Percentiles rank a stretch among this genome's conserved stretches.
Evolutionary conservation across 2,888 invertebrate genomes (phyloP).

Genomic region (Drosophila robusta): DNA sequence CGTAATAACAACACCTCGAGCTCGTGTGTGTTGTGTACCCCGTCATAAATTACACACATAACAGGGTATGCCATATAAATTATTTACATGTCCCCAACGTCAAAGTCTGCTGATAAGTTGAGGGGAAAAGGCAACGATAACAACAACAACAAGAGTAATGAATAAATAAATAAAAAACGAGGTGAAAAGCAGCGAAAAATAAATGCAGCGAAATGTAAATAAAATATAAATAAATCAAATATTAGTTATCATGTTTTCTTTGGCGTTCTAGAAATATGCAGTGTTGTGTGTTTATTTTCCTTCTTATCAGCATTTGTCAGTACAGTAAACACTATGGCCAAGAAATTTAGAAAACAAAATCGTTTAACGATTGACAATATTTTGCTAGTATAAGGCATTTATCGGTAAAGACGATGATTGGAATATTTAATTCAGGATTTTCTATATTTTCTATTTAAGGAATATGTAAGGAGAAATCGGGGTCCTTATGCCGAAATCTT

Average conservation of each 20-base stretch:
- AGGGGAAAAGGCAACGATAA: constrained; percentile 24
- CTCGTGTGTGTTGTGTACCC: constrained; percentile 44
- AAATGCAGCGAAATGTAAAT: constrained; percentile 57
- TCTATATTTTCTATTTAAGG: no score
- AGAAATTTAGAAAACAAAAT: constrained; percentile 21
- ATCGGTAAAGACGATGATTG: no score
- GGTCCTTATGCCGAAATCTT: no score
- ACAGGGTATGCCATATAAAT: constrained; percentile 76
- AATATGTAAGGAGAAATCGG: no score
- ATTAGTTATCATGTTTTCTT: constrained; percentile 55
- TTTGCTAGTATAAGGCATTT: no score
- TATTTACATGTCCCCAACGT: constrained; percentile 78
- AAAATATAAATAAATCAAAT: constrained; percentile 75
- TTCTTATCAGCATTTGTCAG: constrained; percentile 30
- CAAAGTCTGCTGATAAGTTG: constrained; percentile 71
- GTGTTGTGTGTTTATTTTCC: constrained; percentile 8
- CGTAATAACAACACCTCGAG: constrained; percentile 64
- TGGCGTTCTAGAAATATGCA: background rate
- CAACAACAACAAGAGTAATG: constrained; percentile 26
- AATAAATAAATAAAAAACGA: constrained; percentile 36
- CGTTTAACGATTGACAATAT: background rate
- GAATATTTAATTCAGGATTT: no score
- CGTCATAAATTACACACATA: constrained; percentile 75
- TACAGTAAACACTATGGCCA: constrained; percentile 16
- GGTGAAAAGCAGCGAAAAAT: constrained; percentile 38